Evolutionary conservation across 2,888 invertebrate genomes (phyloP), one percentile per base, ranked within the genome.

Genomic region (Melanostoma scalare): DNA sequence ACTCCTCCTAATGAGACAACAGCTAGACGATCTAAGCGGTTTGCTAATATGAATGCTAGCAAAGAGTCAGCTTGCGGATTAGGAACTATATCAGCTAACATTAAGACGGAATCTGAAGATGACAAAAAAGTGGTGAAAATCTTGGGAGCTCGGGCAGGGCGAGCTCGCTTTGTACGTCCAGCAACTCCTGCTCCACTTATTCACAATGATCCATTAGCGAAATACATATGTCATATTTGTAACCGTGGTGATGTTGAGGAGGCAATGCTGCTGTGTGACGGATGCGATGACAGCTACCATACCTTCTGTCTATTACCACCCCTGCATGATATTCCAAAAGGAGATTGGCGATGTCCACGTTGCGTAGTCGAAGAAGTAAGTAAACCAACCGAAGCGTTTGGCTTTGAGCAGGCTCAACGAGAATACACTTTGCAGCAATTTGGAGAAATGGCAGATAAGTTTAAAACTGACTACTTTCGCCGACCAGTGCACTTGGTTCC

Each of bases 391-490:
- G 98, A 98, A 91, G 97, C 98, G 0, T 99, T 98, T 91, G 99
- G 99, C 0, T 99, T 99, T 92, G 98, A 98, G 90, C 99, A 99
- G 89, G 98, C 99, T 0, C 95, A 96, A 84, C 94, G 96, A 20
- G 97, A 97, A 89, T 99, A 99, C 91, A 98, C 98, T 0, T 92
- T 99, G 71, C 97, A 98, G 88, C 96, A 98, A 88, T 99, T 99
- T 92, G 98, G 99, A 0, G 97, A 98, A 91, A 99, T 98, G 98
- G 99, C 99, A 0, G 99, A 99, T 92, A 96, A 97, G 89, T 99
- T 99, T 92, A 99, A 99, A 89, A 95, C 96, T 0, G 97, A 98
- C 88, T 99, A 99, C 90, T 99, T 99, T 92, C 97, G 97, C 87
- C 97, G 96, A 95, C 97, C 97, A 1, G 97, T 97, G 69, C 97